A percentile compares a stretch with the other conserved stretches of the same genome.
Conservation (phyloP, 37 sponge, comb jelly and placozoan species). For the Chondrilla cf. caribensis region DNA sequence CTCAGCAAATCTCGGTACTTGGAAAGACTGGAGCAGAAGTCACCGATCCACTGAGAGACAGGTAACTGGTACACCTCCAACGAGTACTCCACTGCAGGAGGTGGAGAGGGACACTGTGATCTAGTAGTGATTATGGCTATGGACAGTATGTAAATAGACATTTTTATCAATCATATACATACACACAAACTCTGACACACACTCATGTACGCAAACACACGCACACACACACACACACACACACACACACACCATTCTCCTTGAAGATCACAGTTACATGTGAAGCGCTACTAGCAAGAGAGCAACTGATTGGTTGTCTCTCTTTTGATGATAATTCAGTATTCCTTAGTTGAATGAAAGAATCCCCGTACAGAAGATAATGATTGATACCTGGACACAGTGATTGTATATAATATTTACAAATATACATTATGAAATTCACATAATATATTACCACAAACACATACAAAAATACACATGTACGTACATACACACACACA, state of each 20-base stretch:
- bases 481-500: too few species aligned
- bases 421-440: background rate
- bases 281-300: background rate
- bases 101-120: background rate
- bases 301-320: background rate
- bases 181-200: slow-evolving; percentile 13
- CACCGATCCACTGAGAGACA: background rate
- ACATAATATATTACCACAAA: too few species aligned
- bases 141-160: too few species aligned
- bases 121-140: too few species aligned
- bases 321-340: background rate
- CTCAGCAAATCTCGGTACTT: background rate
- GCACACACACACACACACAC: slow-evolving; percentile 26
- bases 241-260: slow-evolving; percentile 24
- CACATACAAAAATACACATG: too few species aligned
- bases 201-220: slow-evolving; percentile 28
- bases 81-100: background rate
- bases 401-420: background rate
- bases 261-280: slow-evolving; percentile 1
- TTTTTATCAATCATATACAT: background rate
- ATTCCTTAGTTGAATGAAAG: background rate
- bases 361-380: background rate
- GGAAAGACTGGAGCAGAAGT: background rate
- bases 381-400: background rate
- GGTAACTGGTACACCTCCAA: slow-evolving; percentile 32